phyloP scores from a whole-genome alignment of 2,113 vertebrate species.

The Papio anubis region DNA sequence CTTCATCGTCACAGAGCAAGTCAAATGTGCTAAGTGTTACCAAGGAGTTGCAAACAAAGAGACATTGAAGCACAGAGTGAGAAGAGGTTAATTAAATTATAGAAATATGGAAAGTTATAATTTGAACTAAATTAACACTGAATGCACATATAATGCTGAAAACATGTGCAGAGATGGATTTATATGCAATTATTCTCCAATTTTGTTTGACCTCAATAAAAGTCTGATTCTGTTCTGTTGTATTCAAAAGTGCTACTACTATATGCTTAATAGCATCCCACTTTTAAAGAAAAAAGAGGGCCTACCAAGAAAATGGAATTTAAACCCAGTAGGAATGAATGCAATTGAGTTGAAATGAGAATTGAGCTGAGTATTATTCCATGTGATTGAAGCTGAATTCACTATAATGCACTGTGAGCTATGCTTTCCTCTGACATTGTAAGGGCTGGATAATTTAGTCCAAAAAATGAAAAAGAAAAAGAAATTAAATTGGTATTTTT shows the following conservation, averaged over 20 bases:
- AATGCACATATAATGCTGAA: not conserved
- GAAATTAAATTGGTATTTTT: not conserved
- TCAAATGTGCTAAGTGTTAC: not conserved
- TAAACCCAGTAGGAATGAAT: not conserved
- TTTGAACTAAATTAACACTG: constrained; percentile 10
- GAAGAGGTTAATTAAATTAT: constrained; percentile 9
- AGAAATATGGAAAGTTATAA: not conserved
- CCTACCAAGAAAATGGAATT: constrained; percentile 44
- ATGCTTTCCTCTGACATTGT: not conserved
- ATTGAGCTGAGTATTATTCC: not conserved
- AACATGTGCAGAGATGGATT: not conserved
- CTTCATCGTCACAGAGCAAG: not conserved
- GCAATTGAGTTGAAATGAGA: constrained; percentile 33
- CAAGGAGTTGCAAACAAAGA: not conserved
- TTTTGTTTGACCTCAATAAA: constrained; percentile 43
- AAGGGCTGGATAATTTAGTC: not conserved
- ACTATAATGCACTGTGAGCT: not conserved
- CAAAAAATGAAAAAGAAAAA: not conserved
- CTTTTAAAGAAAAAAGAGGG: constrained; percentile 27
- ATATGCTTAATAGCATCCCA: not conserved
- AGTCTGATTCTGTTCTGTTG: constrained; percentile 8
- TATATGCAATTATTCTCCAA: not conserved
- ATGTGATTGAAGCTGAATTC: constrained; percentile 27
- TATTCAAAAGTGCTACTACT: not conserved
- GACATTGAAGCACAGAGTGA: not conserved